phyloP scores from a whole-genome alignment of 2,888 invertebrate genomes.

The Fragum fragum region DNA sequence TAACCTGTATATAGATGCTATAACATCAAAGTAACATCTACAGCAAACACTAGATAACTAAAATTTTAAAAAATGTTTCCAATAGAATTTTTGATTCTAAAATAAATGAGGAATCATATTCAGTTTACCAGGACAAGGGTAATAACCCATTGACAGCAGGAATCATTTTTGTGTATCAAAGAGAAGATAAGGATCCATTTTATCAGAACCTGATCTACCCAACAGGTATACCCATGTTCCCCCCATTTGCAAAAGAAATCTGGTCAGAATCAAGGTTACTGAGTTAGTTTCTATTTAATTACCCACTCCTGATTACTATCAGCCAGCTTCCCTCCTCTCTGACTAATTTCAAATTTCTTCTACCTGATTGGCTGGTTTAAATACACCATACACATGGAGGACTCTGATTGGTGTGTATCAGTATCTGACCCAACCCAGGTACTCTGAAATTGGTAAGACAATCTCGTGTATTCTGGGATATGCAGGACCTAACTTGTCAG shows the following conservation, averaged over 20 bases:
- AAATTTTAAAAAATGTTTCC: no score
- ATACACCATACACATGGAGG: constrained; percentile 59
- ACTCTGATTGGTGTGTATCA: constrained; percentile 76
- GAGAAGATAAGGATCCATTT: constrained; percentile 5
- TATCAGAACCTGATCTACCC: constrained; percentile 9
- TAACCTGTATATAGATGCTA: no score
- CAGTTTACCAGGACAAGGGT: background rate
- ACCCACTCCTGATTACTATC: constrained; percentile 55
- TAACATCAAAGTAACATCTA: no score
- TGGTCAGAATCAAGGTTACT: constrained; percentile 60
- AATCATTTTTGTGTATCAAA: constrained; percentile 6
- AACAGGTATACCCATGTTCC: constrained; percentile 42
- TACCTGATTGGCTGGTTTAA: constrained; percentile 65
- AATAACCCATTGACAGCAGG: background rate
- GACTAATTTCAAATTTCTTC: constrained; percentile 69
- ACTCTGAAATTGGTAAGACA: constrained; percentile 84
- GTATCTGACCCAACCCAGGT: constrained; percentile 73
- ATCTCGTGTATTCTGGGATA: constrained; percentile 71
- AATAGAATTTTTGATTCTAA: no score
- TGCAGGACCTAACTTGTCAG: constrained; percentile 67
- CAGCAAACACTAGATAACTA: no score
- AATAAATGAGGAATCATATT: no score
- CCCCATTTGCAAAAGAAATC: constrained; percentile 30
- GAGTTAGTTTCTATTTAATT: constrained; percentile 54
- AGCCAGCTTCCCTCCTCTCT: constrained; percentile 66